Percentiles rank a stretch among this genome's conserved stretches.
phyloP scores from a whole-genome alignment of 2,888 invertebrate species.

The Drosophila greeni region DNA sequence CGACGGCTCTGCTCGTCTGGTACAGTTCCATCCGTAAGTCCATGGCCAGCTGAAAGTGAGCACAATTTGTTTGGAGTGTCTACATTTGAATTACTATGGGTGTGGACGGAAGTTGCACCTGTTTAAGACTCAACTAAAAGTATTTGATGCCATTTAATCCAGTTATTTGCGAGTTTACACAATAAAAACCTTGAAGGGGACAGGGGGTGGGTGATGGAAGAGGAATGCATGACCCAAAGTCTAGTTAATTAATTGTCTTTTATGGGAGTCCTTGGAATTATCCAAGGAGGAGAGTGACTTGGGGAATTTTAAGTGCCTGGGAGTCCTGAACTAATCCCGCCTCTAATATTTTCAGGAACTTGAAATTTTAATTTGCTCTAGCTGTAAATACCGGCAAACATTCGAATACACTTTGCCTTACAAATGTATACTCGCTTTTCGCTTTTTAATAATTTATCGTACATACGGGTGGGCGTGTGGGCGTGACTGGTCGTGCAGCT shows the following conservation, averaged over 20 bases:
- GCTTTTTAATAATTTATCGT: slow-evolving; percentile 40
- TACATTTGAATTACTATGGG: slow-evolving; percentile 25
- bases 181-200: slow-evolving; percentile 63
- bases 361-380: slow-evolving; percentile 14
- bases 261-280: slow-evolving; percentile 26
- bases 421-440: slow-evolving; percentile 42
- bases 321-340: slow-evolving; percentile 21
- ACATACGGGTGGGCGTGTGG: slow-evolving; percentile 34
- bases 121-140: slow-evolving; percentile 68
- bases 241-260: slow-evolving; percentile 68
- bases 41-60: slow-evolving; percentile 1
- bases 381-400: slow-evolving; percentile 25
- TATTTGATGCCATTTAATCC: slow-evolving; percentile 72
- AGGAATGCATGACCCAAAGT: slow-evolving; percentile 56
- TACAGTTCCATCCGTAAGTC: slow-evolving; percentile 48
- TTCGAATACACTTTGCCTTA: slow-evolving; percentile 40
- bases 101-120: slow-evolving; percentile 60
- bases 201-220: slow-evolving; percentile 23
- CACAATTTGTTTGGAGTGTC: slow-evolving; percentile 24
- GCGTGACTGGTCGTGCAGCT: slow-evolving; percentile 35
- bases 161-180: slow-evolving; percentile 74
- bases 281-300: slow-evolving; percentile 19
- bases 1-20: slow-evolving; percentile 16
- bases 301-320: slow-evolving; percentile 32
- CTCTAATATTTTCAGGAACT: slow-evolving; percentile 24